A percentile compares a stretch with the other conserved stretches of the same genome.
These are phyloP conservation scores for Acanthoscelides obtectus DNA, from an alignment of 2,888 invertebrate species.

Conservation along the genomic window DNA sequence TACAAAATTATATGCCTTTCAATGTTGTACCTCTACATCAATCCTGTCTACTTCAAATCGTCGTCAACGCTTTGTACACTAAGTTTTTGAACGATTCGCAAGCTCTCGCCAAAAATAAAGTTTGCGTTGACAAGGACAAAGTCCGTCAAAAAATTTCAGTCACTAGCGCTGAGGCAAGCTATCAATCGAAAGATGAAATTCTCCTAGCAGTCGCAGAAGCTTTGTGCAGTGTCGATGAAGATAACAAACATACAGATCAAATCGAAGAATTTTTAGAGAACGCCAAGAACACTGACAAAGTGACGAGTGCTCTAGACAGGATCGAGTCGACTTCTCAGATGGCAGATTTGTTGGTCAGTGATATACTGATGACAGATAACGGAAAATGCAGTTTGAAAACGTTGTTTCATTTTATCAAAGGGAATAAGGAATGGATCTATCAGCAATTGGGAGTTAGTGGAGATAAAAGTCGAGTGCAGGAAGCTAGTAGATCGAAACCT, in stretches of 20 bases:
- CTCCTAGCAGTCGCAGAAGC: conserved; percentile 74
- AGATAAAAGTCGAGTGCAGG: conserved; percentile 40
- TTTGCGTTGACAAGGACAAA: conserved; percentile 23
- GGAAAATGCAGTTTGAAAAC: conserved; percentile 59
- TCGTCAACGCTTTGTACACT: conserved; percentile 63
- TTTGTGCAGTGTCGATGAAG: conserved; percentile 73
- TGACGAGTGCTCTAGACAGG: conserved; percentile 32
- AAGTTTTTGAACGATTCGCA: conserved; percentile 56
- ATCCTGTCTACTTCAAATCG: conserved; percentile 67
- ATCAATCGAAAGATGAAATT: conserved; percentile 44
- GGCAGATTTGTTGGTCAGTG: conserved; percentile 57
- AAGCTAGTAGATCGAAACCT: conserved; percentile 37
- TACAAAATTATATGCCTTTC: conserved; percentile 67
- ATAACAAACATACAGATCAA: conserved; percentile 73
- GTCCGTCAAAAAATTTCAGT: conserved; percentile 23
- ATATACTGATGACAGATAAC: conserved; percentile 57
- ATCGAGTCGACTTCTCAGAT: conserved; percentile 50
- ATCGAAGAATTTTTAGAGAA: conserved; percentile 56
- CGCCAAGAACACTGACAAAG: background rate
- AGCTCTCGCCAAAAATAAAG: conserved; percentile 26
- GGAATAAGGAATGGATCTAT: conserved; percentile 65
- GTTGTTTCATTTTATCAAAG: conserved; percentile 64
- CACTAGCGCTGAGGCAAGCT: conserved; percentile 30
- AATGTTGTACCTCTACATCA: conserved; percentile 65
- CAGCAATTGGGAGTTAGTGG: conserved; percentile 52